Evolutionary conservation across 1,140 invertebrate species (phyloP).

Genomic region (Oscheius sp.): DNA sequence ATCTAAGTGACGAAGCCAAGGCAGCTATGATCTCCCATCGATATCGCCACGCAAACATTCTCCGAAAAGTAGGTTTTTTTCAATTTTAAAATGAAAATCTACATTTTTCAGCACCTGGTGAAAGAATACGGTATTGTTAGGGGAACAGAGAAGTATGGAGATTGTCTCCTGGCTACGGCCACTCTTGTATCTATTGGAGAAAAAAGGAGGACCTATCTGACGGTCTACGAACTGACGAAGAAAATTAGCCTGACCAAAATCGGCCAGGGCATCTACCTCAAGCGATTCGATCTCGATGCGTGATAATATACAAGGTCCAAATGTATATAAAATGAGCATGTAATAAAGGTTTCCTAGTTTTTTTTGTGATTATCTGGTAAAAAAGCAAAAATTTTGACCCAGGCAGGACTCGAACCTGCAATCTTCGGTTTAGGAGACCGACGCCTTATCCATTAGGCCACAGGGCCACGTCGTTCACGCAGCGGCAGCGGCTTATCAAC

Average conservation of each 20-base stretch:
- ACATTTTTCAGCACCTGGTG: background rate
- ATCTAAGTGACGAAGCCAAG: background rate
- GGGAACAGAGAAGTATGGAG: background rate
- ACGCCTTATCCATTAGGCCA: no score
- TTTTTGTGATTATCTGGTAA: no score
- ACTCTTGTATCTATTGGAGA: background rate
- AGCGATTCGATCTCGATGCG: no score
- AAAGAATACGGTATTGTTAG: background rate
- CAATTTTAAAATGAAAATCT: background rate
- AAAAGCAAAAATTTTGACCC: no score
- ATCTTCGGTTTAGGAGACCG: no score
- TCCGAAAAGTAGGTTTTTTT: background rate
- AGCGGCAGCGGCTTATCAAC: no score
- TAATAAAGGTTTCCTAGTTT: no score
- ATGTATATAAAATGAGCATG: no score
- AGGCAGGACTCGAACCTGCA: no score
- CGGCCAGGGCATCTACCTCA: constrained; percentile 1
- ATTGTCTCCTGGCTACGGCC: background rate
- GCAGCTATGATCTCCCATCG: background rate
- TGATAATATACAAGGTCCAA: no score
- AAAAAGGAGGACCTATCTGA: background rate
- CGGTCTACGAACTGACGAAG: background rate
- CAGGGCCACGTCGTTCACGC: no score
- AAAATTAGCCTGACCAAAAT: background rate
- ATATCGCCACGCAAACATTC: background rate